Conservation (phyloP, 2,797 vertebrate genomes). For the Dallia pectoralis region DNA sequence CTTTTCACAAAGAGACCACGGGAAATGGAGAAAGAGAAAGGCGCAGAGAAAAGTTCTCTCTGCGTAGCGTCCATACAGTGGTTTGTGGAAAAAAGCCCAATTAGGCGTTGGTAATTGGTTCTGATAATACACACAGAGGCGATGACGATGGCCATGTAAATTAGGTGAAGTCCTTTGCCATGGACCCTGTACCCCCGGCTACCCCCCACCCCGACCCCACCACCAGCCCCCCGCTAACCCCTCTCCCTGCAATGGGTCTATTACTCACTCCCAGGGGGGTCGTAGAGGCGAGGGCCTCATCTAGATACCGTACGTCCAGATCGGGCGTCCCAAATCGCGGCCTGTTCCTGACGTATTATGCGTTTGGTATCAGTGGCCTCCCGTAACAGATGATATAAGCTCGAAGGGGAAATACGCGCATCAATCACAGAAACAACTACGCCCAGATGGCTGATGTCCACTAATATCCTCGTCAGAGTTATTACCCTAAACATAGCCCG, state of each 20-base stretch:
- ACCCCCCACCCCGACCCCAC: background rate
- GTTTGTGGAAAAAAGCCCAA: slow-evolving; percentile 48
- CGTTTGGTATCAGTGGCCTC: background rate
- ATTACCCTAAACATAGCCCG: background rate
- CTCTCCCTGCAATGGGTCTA: slow-evolving; percentile 1
- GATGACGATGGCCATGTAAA: slow-evolving; percentile 49
- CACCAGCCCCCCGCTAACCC: too few relatives aligned
- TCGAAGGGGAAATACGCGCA: background rate
- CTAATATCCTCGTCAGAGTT: background rate
- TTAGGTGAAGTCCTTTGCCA: slow-evolving; percentile 17
- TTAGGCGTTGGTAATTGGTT: slow-evolving; percentile 64
- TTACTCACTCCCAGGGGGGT: slow-evolving; percentile 1
- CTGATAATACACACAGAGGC: slow-evolving; percentile 56
- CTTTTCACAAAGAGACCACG: slow-evolving; percentile 53
- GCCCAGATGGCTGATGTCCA: background rate
- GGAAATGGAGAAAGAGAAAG: slow-evolving; percentile 29
- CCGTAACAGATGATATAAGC: background rate
- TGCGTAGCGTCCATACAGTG: slow-evolving; percentile 25
- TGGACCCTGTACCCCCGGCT: background rate
- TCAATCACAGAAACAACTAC: background rate
- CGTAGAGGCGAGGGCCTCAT: background rate
- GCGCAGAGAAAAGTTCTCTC: slow-evolving; percentile 7
- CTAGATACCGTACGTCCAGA: background rate
- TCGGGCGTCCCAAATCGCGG: background rate
- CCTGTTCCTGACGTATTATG: background rate